Evolutionary conservation across 2,888 invertebrate genomes (phyloP).

Genomic region (Hirtodrosophila histrioides): DNA sequence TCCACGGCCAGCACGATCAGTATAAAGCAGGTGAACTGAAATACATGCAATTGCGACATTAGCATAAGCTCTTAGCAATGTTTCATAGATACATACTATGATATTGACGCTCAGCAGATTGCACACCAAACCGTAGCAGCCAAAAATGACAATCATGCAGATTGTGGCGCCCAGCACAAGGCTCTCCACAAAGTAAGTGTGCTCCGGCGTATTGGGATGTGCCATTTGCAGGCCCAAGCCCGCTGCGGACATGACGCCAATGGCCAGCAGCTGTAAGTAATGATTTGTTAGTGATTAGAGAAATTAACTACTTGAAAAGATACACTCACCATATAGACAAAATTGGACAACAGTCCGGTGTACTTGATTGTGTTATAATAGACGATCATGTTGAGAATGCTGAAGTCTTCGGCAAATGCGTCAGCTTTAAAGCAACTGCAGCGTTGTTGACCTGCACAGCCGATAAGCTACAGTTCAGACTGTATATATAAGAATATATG

Average conservation of each 20-base stretch:
- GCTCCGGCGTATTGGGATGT: constrained; percentile 76
- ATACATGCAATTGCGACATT: neutral
- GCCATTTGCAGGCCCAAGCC: constrained; percentile 70
- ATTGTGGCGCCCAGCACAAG: constrained; percentile 74
- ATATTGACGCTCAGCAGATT: constrained; percentile 74
- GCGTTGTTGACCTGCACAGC: constrained; percentile 15
- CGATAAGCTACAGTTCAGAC: constrained; percentile 49
- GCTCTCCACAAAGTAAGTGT: constrained; percentile 78
- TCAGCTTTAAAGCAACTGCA: constrained; percentile 55
- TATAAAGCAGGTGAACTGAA: constrained; percentile 74
- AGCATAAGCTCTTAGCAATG: neutral
- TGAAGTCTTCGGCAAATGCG: constrained; percentile 33
- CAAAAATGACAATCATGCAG: constrained; percentile 78
- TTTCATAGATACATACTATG: constrained; percentile 59
- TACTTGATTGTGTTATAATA: constrained; percentile 74
- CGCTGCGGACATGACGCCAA: constrained; percentile 68
- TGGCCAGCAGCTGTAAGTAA: constrained; percentile 65
- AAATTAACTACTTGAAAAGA: too few relatives aligned
- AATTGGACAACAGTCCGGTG: constrained; percentile 73
- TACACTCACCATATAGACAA: constrained; percentile 73
- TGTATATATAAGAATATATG: neutral
- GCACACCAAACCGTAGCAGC: constrained; percentile 76
- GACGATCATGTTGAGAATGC: constrained; percentile 68
- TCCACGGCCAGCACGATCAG: constrained; percentile 72
- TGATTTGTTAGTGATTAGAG: neutral